These are phyloP conservation scores for Saccopteryx leptura DNA, from an alignment of 2,113 vertebrate genomes.

Conservation along the genomic window DNA sequence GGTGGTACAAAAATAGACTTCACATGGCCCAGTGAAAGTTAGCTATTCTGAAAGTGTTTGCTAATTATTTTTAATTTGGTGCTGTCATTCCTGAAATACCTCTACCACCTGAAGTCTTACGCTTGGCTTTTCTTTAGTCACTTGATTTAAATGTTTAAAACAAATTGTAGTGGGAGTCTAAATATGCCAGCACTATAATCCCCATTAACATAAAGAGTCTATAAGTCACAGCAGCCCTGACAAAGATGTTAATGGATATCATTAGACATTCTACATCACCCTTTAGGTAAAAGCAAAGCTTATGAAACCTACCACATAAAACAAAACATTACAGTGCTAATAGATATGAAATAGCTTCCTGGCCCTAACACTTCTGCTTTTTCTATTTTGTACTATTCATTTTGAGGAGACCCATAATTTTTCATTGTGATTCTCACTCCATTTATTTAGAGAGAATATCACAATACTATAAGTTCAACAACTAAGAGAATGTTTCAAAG, in stretches of 20 bases:
- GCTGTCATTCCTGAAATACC: slow-evolving; percentile 78
- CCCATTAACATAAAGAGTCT: slow-evolving; percentile 10
- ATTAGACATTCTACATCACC: background rate
- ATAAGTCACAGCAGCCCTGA: background rate
- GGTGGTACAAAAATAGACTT: slow-evolving; percentile 70
- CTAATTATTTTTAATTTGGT: slow-evolving; percentile 75
- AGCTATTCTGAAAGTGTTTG: slow-evolving; percentile 52
- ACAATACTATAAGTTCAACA: background rate
- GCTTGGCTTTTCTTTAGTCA: slow-evolving; percentile 66
- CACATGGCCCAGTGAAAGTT: slow-evolving; percentile 74
- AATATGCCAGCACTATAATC: slow-evolving; percentile 35
- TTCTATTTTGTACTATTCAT: background rate
- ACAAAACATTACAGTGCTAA: background rate
- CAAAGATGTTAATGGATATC: background rate
- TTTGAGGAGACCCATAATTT: background rate
- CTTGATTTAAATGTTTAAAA: slow-evolving; percentile 61
- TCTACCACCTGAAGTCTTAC: slow-evolving; percentile 75
- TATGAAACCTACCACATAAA: background rate
- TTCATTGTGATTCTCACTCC: background rate
- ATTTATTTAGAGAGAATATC: background rate
- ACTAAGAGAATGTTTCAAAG: background rate
- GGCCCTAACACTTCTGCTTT: background rate
- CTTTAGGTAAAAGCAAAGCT: background rate
- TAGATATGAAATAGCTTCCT: background rate
- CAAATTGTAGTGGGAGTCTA: slow-evolving; percentile 36